Evolutionary conservation across 2,797 vertebrate species (phyloP).

Genomic region (Novumbra hubbsi): DNA sequence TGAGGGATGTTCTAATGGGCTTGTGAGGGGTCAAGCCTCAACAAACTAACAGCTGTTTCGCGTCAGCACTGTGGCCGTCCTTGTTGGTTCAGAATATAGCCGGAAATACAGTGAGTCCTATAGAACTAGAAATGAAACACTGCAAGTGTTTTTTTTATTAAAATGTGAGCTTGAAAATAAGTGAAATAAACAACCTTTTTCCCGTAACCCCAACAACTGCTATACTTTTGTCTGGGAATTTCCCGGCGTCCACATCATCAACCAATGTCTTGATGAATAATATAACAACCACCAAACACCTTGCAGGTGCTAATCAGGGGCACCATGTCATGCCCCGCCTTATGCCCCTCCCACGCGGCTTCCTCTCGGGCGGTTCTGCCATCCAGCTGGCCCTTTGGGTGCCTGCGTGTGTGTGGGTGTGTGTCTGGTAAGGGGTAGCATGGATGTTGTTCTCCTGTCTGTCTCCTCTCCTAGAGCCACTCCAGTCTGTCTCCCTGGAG

Average conservation of each 20-base stretch:
- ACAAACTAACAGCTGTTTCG: too few species aligned
- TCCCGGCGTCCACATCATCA: neutral
- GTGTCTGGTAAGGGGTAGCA: neutral
- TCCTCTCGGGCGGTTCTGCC: neutral
- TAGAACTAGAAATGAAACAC: too few species aligned
- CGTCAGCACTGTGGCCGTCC: too few species aligned
- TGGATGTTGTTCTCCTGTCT: neutral
- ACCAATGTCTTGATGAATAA: neutral
- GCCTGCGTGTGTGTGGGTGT: neutral
- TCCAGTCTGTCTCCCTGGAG: constrained; percentile 16
- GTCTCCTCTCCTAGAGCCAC: neutral
- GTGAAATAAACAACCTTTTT: constrained; percentile 34
- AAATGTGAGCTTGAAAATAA: constrained; percentile 35
- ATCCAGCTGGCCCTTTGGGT: constrained; percentile 6
- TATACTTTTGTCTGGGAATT: neutral
- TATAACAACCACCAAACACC: neutral
- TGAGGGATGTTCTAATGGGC: too few species aligned
- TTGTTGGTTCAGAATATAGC: too few species aligned
- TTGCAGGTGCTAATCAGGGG: neutral
- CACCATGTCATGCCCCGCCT: neutral
- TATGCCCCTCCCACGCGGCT: neutral
- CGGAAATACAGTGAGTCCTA: too few species aligned
- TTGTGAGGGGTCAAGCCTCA: too few species aligned
- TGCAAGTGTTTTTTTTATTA: too few species aligned
- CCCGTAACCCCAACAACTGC: constrained; percentile 21